Evolutionary conservation across 2,888 invertebrate genomes (phyloP), one percentile per base, ranked within the genome.

Genomic region (Nasonovia ribisnigri): DNA sequence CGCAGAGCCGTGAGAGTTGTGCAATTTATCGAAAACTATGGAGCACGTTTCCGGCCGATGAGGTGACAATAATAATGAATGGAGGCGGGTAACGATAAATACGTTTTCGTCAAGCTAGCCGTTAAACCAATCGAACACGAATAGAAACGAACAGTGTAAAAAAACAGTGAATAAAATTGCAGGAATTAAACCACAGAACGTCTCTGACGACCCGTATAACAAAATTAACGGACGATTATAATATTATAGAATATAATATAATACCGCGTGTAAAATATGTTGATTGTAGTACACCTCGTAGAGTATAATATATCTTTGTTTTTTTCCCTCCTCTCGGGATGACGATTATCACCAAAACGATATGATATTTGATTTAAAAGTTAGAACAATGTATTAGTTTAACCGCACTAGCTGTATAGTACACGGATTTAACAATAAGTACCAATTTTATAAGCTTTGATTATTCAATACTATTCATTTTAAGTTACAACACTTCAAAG

Each of bases 1-100:
- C 13, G 42, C 77, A n/a, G 67, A 88, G 67, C 54, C 60, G 77
- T 90, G 90, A 90, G 90, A 90, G 90, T 90, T 77, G 36, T n/a
- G 67, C 43, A 43, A 89, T n/a, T 29, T n/a, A 20, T 60, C 42
- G 29, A 16, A 89, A 43, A 89, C 43, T 84, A 8, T 36, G 20
- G 20, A 36, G 36, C 5, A 24, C 48, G 48, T 88, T 84, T 84
- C 84, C 54, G 88, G 88, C 42, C 88, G 54, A 57, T 36, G 26
- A 54, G 86, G 86, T 86, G 86, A 86, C 86, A 86, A 29, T 43
- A 84, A 77, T 36, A 77, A 36, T 36, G 36, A 77, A 77, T 16
- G n/a, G n/a, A 54, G 54, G 20, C 11, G 46, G 46, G 46, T 8
- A 77, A 77, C 67, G 36, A 77, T 77, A 77, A 77, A 77, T 36